A percentile compares a stretch with the other conserved stretches of the same genome.
phyloP scores from a whole-genome alignment of 1,140 invertebrate genomes.

The Eufriesea mexicana region DNA sequence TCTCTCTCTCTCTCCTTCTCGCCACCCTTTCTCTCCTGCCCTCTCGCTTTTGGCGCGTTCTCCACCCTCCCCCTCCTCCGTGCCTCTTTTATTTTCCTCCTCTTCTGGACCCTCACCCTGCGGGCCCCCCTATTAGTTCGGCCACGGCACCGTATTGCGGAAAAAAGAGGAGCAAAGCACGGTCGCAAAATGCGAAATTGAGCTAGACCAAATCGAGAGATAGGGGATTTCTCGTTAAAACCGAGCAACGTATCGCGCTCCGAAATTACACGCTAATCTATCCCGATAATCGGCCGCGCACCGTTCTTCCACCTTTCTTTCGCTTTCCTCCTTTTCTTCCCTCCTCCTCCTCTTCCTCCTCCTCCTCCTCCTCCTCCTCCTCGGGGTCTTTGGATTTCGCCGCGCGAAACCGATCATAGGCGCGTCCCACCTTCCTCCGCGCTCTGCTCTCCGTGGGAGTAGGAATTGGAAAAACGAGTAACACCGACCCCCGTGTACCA shows the following conservation, averaged over 20 bases:
- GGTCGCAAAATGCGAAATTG: constrained; percentile 66
- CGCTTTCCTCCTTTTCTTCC: no score
- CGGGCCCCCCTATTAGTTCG: constrained; percentile 66
- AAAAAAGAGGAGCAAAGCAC: constrained; percentile 33
- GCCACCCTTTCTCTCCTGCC: constrained; percentile 37
- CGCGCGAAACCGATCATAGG: neutral
- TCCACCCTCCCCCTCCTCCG: constrained; percentile 33
- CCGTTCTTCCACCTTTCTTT: neutral
- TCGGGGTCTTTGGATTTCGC: neutral
- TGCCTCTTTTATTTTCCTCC: constrained; percentile 56
- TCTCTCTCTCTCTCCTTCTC: constrained; percentile 57
- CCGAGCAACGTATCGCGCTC: constrained; percentile 27
- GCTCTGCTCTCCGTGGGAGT: neutral
- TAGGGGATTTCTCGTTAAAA: constrained; percentile 65
- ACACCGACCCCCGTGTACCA: no score
- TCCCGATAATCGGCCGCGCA: neutral
- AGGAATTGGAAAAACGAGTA: constrained; percentile 17
- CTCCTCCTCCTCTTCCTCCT: no score
- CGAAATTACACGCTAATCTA: constrained; percentile 25
- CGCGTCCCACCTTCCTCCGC: no score
- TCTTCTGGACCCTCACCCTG: constrained; percentile 48
- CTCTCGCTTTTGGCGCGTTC: constrained; percentile 55
- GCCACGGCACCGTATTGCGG: constrained; percentile 61
- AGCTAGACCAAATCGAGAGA: constrained; percentile 63
- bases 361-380: neutral